Conservation (phyloP, 2,888 invertebrate genomes). For the Atherix ibis region DNA sequence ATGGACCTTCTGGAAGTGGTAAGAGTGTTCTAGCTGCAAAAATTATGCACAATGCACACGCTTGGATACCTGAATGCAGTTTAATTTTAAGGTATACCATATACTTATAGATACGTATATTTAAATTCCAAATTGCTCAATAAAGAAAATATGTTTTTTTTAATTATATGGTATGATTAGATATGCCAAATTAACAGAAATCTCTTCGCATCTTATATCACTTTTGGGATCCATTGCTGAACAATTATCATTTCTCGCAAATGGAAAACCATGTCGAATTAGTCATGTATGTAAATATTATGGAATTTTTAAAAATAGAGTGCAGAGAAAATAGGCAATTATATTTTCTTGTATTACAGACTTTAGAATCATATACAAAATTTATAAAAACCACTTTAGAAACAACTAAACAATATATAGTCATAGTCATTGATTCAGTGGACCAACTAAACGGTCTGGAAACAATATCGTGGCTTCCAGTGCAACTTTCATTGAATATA, state of each 20-base stretch:
- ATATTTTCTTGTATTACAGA: slow-evolving; percentile 34
- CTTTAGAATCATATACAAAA: slow-evolving; percentile 51
- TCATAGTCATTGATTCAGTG: slow-evolving; percentile 63
- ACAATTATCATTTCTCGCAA: slow-evolving; percentile 54
- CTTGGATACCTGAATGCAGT: slow-evolving; percentile 46
- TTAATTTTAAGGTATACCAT: slow-evolving; percentile 29
- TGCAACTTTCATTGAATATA: slow-evolving; percentile 52
- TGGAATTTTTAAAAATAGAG: background rate
- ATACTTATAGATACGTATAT: background rate
- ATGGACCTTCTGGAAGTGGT: slow-evolving; percentile 68
- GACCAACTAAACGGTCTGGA: slow-evolving; percentile 39
- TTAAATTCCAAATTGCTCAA: background rate
- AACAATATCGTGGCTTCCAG: slow-evolving; percentile 61
- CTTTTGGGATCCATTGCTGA: slow-evolving; percentile 59
- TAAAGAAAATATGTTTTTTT: no score
- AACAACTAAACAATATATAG: slow-evolving; percentile 37
- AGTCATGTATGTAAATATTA: slow-evolving; percentile 36
- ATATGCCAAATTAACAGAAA: slow-evolving; percentile 24
- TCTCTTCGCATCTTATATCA: slow-evolving; percentile 26
- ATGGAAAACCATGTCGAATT: slow-evolving; percentile 48
- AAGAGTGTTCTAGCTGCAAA: slow-evolving; percentile 67
- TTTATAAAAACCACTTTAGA: slow-evolving; percentile 33
- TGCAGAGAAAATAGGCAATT: background rate
- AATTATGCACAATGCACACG: slow-evolving; percentile 47
- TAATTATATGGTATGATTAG: no score